Evolutionary conservation across 2,113 vertebrate genomes (phyloP).

Genomic region (Sterrhoptilus dennistouni): DNA sequence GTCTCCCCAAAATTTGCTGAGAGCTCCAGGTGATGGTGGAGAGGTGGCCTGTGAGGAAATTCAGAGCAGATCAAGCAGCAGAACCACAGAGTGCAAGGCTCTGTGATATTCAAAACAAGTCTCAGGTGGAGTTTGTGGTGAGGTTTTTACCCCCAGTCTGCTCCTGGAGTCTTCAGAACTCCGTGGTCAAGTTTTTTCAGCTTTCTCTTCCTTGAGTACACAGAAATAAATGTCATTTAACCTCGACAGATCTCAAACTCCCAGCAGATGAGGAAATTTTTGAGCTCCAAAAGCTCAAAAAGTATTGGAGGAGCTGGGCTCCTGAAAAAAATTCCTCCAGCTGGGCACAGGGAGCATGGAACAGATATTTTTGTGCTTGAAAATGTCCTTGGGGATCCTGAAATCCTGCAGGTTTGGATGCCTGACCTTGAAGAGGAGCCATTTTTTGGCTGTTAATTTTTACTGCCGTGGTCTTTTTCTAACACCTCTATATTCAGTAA

Average conservation of each 20-base stretch:
- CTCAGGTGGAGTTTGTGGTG: fast-evolving
- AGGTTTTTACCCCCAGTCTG: background rate
- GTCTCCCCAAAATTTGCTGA: background rate
- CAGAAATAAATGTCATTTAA: background rate
- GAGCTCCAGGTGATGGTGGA: background rate
- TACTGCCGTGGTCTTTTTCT: background rate
- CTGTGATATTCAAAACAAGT: background rate
- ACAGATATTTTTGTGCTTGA: background rate
- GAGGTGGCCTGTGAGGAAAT: background rate
- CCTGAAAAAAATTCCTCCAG: background rate
- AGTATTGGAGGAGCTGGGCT: background rate
- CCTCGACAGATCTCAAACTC: background rate
- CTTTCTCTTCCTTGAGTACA: background rate
- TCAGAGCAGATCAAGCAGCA: background rate
- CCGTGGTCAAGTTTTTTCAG: background rate
- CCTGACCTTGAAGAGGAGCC: background rate
- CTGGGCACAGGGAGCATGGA: background rate
- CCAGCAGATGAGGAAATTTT: background rate
- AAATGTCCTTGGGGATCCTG: background rate
- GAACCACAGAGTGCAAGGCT: background rate
- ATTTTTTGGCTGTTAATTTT: fast-evolving
- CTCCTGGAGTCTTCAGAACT: background rate
- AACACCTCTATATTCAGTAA: background rate
- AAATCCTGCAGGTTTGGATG: background rate
- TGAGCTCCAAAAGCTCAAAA: too few species aligned